Conservation (phyloP, 2,113 vertebrate genomes). For the Sinocyclocheilus anshuiensis region DNA sequence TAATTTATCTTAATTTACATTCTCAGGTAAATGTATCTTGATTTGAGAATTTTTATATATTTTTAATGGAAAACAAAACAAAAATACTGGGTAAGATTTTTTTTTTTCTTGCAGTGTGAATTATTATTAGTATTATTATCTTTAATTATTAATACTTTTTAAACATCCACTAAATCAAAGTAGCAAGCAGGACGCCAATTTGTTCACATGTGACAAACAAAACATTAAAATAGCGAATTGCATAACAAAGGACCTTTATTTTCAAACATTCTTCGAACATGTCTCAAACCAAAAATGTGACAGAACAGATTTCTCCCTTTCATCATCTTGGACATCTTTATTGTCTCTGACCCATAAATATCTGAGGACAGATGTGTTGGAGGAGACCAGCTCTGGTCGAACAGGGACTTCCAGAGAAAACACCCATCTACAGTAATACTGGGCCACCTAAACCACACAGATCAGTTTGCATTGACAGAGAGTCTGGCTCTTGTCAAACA, state of each 20-base stretch:
- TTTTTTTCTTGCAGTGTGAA: too few relatives aligned
- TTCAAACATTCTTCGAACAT: neutral
- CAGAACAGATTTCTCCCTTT: neutral
- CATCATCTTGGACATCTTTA: neutral
- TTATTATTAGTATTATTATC: too few relatives aligned
- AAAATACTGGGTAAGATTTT: too few relatives aligned
- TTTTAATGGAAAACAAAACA: too few relatives aligned
- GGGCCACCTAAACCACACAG: neutral
- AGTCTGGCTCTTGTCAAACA: neutral
- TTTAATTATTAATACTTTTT: too few relatives aligned
- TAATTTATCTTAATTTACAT: too few relatives aligned
- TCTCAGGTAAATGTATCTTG: too few relatives aligned
- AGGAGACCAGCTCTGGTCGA: neutral
- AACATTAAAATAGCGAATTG: neutral
- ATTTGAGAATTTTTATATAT: too few relatives aligned
- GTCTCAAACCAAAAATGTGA: neutral
- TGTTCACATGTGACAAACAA: neutral
- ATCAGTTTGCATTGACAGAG: neutral
- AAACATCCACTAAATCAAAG: neutral
- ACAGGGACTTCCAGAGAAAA: neutral
- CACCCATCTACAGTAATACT: neutral
- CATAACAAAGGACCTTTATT: neutral
- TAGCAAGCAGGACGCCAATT: neutral
- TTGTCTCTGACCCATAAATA: neutral
- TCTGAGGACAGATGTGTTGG: neutral